Evolutionary conservation across 2,113 vertebrate genomes (phyloP), one percentile per base, ranked within the genome.

Genomic region (Chunga burmeisteri): DNA sequence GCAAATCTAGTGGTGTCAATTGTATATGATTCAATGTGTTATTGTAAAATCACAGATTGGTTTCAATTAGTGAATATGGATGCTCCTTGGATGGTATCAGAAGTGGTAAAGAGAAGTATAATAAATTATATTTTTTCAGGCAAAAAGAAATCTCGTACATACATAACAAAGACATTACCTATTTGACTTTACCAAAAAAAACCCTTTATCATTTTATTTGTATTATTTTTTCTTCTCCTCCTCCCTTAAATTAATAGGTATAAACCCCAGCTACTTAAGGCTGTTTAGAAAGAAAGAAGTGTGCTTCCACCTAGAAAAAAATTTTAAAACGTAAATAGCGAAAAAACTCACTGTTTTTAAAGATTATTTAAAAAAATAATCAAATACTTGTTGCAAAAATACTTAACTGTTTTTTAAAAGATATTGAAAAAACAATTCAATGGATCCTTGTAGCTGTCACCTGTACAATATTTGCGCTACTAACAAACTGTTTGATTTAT

Each of bases 241-340:
- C 6, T 53, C 7, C 3, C 5, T 78, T 78, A 38, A 53, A 68
- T 46, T 55, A 47, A 9, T 34, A 65, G 1, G 2, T 36, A 11
- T 52, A 65, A 49, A 3, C 0, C 2, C 5, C 18, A 61, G 7
- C 2, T 56, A 42, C 10, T 0, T 29, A 84, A 22, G 4, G 4
- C 7, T 77, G 5, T 53, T 88, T 65, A 42, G 47, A 59, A 81
- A 58, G 5, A 59, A 63, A 34, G 15, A 55, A 3, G 2, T 32
- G 27, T 61, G 50, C 6, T 70, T 67, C n/a, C 3, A 13, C 7
- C 11, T 46, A 23, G 6, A 42, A 83, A 53, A 12, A 58, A 10
- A 38, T 81, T 17, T 30, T 70, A 14, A 67, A 46, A 5, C 2
- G 8, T n/a, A 38, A 90, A 62, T 0, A 50, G 59, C 19, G 0